A percentile compares a stretch with the other conserved stretches of the same genome.
These are phyloP conservation scores for Falco rusticolus DNA, from an alignment of 2,797 vertebrate genomes.

Conservation along the genomic window DNA sequence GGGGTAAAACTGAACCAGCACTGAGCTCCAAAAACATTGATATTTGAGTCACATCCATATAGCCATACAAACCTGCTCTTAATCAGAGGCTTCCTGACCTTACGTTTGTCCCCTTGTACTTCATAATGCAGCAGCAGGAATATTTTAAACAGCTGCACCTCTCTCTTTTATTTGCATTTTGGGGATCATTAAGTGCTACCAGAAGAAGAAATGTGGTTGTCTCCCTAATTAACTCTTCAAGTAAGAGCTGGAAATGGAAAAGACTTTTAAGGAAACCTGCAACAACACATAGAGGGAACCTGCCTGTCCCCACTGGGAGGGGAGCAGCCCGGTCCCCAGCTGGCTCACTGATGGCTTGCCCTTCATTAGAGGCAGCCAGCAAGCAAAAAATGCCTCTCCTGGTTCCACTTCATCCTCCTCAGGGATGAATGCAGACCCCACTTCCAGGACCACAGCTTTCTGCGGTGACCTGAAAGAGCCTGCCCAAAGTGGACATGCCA, in stretches of 20 bases:
- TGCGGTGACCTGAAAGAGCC: background rate
- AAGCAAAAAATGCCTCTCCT: background rate
- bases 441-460: background rate
- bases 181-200: background rate
- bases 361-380: background rate
- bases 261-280: background rate
- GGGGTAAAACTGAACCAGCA: background rate
- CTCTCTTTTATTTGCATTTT: slow-evolving; percentile 2
- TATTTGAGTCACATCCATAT: background rate
- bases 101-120: background rate
- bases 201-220: background rate
- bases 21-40: background rate
- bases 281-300: background rate
- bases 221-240: slow-evolving; percentile 1
- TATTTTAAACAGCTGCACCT: slow-evolving; percentile 20
- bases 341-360: background rate
- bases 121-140: background rate
- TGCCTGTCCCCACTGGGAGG: rapidly evolving
- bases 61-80: background rate
- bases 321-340: rapidly evolving
- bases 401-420: rapidly evolving
- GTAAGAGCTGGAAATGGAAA: background rate
- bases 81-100: slow-evolving; percentile 24
- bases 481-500: rapidly evolving
- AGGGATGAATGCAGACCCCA: background rate